Conservation (phyloP, 2,888 invertebrate species). For the Conchocele bisecta region DNA sequence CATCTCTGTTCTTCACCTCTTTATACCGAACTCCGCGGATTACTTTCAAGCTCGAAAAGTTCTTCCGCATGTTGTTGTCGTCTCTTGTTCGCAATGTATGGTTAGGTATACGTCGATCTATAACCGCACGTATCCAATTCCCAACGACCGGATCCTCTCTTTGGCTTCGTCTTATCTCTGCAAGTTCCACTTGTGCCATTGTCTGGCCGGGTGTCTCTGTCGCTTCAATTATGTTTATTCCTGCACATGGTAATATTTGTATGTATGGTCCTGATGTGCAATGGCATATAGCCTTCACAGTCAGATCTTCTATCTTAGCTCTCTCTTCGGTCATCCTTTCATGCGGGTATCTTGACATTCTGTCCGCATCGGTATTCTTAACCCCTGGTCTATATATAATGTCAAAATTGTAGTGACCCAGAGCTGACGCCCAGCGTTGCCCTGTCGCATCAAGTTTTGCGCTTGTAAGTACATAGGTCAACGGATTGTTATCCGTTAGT, state of each 20-base stretch:
- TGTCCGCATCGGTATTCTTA: no score
- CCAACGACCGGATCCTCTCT: neutral
- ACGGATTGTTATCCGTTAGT: no score
- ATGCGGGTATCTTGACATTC: no score
- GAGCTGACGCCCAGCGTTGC: no score
- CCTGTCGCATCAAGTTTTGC: no score
- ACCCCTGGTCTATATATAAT: no score
- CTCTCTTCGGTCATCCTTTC: neutral
- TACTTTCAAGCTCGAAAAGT: neutral
- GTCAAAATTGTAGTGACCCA: no score
- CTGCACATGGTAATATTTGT: neutral
- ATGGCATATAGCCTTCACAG: constrained; percentile 1
- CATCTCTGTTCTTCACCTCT: neutral
- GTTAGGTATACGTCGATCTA: neutral
- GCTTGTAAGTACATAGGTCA: no score
- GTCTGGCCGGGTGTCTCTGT: neutral
- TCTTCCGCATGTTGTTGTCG: constrained; percentile 4
- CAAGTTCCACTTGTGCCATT: neutral
- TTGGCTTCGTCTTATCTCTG: constrained; percentile 2
- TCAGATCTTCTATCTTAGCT: neutral
- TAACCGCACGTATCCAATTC: constrained; percentile 1
- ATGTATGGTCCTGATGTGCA: neutral
- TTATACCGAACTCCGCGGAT: constrained; percentile 11
- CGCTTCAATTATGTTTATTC: neutral
- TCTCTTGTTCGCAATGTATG: no score